Evolutionary conservation across 2,797 vertebrate genomes (phyloP).

Genomic region (Pangasius larnaudii): DNA sequence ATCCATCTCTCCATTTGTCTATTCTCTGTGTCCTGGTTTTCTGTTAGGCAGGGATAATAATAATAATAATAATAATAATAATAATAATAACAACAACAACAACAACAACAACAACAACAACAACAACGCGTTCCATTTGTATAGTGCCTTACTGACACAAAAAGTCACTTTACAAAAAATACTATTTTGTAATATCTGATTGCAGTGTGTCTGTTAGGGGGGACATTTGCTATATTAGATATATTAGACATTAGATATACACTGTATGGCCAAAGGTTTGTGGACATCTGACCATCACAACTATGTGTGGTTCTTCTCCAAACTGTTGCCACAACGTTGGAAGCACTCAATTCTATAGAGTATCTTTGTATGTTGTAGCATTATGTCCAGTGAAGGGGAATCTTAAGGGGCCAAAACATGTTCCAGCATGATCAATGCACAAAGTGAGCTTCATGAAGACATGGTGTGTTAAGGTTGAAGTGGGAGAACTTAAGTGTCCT

Average conservation of each 20-base stretch:
- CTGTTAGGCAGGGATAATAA: not conserved
- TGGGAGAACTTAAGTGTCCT: not conserved
- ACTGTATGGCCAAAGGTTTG: not conserved
- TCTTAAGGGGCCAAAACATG: not conserved
- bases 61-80: not conserved
- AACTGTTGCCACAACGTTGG: not conserved
- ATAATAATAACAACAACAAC: not conserved
- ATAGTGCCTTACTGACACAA: not conserved
- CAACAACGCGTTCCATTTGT: not conserved
- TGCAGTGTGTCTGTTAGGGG: not conserved
- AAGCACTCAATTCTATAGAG: not conserved
- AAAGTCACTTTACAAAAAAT: not conserved
- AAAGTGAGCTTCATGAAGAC: not conserved
- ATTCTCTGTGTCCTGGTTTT: no score
- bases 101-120: not conserved
- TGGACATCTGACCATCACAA: not conserved
- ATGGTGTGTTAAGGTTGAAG: not conserved
- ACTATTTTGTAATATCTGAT: not conserved
- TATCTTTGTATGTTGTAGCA: not conserved
- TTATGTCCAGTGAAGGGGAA: not conserved
- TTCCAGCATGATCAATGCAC: not conserved
- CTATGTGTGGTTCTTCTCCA: not conserved
- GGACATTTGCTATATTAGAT: not conserved
- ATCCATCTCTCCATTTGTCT: not conserved
- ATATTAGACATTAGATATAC: not conserved